These are phyloP conservation scores for Drosophila anomelani DNA, from an alignment of 2,888 invertebrate genomes.

Conservation along the genomic window DNA sequence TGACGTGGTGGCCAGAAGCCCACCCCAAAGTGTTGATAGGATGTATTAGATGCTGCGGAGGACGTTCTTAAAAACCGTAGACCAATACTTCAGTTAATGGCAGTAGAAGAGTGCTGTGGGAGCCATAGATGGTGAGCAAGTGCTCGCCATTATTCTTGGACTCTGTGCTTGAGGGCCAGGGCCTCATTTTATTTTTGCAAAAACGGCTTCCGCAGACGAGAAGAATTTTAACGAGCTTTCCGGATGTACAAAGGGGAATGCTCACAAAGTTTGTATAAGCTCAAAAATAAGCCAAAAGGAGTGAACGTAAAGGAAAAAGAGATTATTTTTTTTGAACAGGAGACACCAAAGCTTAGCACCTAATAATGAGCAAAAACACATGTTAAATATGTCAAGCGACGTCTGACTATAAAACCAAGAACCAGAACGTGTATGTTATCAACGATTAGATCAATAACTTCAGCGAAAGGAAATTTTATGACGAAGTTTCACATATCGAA, in stretches of 20 bases:
- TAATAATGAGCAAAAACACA: conserved; percentile 69
- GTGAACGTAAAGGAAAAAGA: conserved; percentile 2
- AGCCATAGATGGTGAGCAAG: conserved; percentile 64
- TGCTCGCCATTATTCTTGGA: conserved; percentile 61
- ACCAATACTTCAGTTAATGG: conserved; percentile 57
- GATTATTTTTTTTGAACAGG: conserved; percentile 50
- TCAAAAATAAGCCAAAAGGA: neutral
- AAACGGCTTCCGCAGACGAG: conserved; percentile 20
- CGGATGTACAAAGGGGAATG: conserved; percentile 60
- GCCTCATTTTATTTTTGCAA: conserved; percentile 25
- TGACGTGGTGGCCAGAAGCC: conserved; percentile 49
- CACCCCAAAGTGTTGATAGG: conserved; percentile 1
- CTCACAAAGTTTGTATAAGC: conserved; percentile 26
- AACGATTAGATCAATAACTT: neutral
- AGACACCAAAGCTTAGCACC: conserved; percentile 7
- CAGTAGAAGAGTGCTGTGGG: conserved; percentile 35
- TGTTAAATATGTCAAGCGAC: conserved; percentile 50
- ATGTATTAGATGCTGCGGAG: neutral
- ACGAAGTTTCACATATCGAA: neutral
- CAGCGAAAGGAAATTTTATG: neutral
- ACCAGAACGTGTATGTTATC: too few relatives aligned
- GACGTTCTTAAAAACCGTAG: conserved; percentile 3
- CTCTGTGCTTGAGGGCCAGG: conserved; percentile 2
- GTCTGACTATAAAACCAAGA: conserved; percentile 37
- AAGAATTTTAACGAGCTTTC: conserved; percentile 63